phyloP scores from a whole-genome alignment of 2,113 vertebrate species.

The Hiodon tergisus region DNA sequence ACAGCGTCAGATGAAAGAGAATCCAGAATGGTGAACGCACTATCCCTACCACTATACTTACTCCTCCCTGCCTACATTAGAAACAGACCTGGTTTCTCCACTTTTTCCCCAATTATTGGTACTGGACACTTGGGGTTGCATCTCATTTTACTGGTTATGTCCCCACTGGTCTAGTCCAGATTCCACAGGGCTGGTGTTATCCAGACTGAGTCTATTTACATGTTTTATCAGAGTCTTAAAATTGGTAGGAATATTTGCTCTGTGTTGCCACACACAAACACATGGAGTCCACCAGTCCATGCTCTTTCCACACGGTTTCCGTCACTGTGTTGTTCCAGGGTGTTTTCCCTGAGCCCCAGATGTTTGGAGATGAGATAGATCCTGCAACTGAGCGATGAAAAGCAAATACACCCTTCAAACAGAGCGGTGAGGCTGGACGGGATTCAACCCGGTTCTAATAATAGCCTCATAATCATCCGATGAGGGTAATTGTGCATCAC shows the following conservation, averaged over 20 bases:
- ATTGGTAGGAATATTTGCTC: constrained; percentile 35
- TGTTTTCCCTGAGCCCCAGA: constrained; percentile 5
- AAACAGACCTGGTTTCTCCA: neutral
- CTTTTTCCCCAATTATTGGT: constrained; percentile 9
- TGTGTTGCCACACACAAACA: neutral
- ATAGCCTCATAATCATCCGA: too few relatives aligned
- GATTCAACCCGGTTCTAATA: too few relatives aligned
- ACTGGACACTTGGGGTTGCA: neutral
- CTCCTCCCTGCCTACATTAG: constrained; percentile 3
- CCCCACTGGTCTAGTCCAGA: neutral
- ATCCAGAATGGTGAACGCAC: constrained; percentile 12
- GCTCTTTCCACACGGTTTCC: neutral
- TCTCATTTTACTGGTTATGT: neutral
- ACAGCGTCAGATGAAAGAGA: constrained; percentile 23
- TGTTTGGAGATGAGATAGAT: constrained; percentile 2
- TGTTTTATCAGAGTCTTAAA: constrained; percentile 7
- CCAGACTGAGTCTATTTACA: constrained; percentile 37
- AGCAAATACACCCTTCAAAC: constrained; percentile 15
- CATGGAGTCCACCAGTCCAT: neutral
- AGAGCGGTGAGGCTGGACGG: neutral
- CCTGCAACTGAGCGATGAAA: constrained; percentile 6
- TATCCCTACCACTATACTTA: neutral
- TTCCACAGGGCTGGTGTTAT: neutral
- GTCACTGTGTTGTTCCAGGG: constrained; percentile 1
- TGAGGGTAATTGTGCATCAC: too few relatives aligned